These are phyloP conservation scores for Adelognathus sp. DNA, from an alignment of 2,888 invertebrate species.

Conservation along the genomic window DNA sequence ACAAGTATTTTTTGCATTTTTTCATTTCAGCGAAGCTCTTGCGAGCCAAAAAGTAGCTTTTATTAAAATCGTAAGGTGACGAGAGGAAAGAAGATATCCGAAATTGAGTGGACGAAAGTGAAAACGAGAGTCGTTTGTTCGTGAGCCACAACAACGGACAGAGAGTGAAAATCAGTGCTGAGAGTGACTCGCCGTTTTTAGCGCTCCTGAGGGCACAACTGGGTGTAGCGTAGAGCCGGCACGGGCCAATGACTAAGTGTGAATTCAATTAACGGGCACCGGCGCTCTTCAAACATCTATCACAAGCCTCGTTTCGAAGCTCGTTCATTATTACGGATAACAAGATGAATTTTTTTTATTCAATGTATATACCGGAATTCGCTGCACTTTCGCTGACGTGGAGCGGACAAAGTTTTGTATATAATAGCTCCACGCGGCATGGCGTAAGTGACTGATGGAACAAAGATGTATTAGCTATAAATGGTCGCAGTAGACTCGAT, in stretches of 20 bases:
- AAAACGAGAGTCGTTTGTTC: conserved; percentile 45
- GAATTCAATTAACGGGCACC: conserved; percentile 78
- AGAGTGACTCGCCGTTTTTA: conserved; percentile 77
- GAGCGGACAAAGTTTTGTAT: background rate
- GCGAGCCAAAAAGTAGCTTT: background rate
- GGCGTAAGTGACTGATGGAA: conserved; percentile 32
- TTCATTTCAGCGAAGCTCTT: background rate
- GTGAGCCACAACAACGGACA: conserved; percentile 62
- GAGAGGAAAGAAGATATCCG: background rate
- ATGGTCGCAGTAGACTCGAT: background rate
- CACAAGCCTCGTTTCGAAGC: conserved; percentile 77
- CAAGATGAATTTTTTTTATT: conserved; percentile 75
- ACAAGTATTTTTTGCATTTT: conserved; percentile 10
- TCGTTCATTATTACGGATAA: conserved; percentile 77
- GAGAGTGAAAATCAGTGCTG: conserved; percentile 77
- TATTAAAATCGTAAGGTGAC: background rate
- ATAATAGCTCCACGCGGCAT: conserved; percentile 18
- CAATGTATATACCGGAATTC: conserved; percentile 57
- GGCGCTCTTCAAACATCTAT: conserved; percentile 76
- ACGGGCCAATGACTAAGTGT: conserved; percentile 77
- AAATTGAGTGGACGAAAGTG: conserved; percentile 32
- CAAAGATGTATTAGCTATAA: conserved; percentile 41
- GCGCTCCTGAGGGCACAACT: conserved; percentile 39
- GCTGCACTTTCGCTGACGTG: conserved; percentile 10
- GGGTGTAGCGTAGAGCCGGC: conserved; percentile 44